phyloP scores from a whole-genome alignment of 2,888 invertebrate genomes.

The Lycocerus yunnanus region DNA sequence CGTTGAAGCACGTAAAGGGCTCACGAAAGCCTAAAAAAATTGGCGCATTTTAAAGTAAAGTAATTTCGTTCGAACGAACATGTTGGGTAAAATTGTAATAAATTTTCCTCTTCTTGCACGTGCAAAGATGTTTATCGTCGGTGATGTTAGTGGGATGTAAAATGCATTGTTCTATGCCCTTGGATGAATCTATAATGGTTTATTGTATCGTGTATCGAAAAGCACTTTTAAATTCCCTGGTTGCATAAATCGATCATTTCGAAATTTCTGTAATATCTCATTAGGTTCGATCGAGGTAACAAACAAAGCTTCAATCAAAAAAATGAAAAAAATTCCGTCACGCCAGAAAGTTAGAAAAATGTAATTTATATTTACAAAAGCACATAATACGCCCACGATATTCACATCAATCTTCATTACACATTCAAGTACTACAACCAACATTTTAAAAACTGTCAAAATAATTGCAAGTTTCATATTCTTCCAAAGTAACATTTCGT shows the following conservation, averaged over 20 bases:
- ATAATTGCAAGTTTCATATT: conserved; percentile 8
- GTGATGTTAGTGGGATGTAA: conserved; percentile 3
- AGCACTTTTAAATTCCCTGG: neutral
- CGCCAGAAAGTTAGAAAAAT: neutral
- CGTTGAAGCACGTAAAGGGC: no score
- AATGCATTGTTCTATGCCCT: conserved; percentile 2
- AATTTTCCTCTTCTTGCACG: neutral
- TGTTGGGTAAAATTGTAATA: neutral
- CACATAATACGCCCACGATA: neutral
- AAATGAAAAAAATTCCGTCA: neutral
- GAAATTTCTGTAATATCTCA: neutral
- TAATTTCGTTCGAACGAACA: neutral
- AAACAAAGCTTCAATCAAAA: neutral
- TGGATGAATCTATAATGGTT: neutral
- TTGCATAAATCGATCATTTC: neutral
- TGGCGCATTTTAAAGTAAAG: neutral
- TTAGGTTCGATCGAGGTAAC: neutral
- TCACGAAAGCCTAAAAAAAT: neutral
- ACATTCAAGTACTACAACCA: neutral
- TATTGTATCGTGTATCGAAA: conserved; percentile 1
- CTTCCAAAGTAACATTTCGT: conserved; percentile 1
- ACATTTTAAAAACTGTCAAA: conserved; percentile 1
- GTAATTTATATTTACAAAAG: neutral
- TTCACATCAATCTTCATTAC: conserved; percentile 1
- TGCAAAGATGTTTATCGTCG: neutral